Evolutionary conservation across 1,140 invertebrate species (phyloP), one percentile per base, ranked within the genome.

Genomic region (Lethrus apterus): DNA sequence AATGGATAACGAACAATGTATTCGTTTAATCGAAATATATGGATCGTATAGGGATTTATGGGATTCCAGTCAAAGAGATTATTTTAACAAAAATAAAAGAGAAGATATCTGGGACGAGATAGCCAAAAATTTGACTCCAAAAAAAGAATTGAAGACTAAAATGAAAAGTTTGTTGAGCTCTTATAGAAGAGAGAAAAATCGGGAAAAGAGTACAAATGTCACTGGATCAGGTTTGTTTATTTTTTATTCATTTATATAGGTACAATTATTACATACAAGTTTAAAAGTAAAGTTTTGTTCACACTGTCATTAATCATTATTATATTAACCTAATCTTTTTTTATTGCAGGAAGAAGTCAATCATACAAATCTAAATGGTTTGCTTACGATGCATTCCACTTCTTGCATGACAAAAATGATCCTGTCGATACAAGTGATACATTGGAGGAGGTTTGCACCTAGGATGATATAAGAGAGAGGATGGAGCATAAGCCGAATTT

Each of bases 121-220:
- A n/a, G n/a, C n/a, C n/a, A n/a, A n/a, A n/a, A n/a, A n/a, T n/a
- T n/a, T n/a, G n/a, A n/a, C n/a, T n/a, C n/a, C n/a, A n/a, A n/a
- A n/a, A n/a, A n/a, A n/a, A n/a, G n/a, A n/a, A n/a, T n/a, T n/a
- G n/a, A n/a, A n/a, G n/a, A n/a, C n/a, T n/a, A n/a, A n/a, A n/a
- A n/a, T n/a, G n/a, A n/a, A 21, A 20, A 21, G 36, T 21, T 21
- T 40, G 4, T 40, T 40, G 10, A 26, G 10, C 24, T 26, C 24
- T 26, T 26, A 5, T 26, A 5, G 4, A 26, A 4, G 4, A 26
- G 24, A 5, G 4, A 5, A 26, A 26, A 10, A 26, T 26, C 5
- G 10, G 10, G 10, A 26, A 5, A 4, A 26, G 24, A 10, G 4
- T 26, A 26, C 10, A 10, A 26, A 5, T 10, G 4, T 10, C 10